phyloP scores from a whole-genome alignment of 2,797 vertebrate species.

The Premnoplex brunnescens region DNA sequence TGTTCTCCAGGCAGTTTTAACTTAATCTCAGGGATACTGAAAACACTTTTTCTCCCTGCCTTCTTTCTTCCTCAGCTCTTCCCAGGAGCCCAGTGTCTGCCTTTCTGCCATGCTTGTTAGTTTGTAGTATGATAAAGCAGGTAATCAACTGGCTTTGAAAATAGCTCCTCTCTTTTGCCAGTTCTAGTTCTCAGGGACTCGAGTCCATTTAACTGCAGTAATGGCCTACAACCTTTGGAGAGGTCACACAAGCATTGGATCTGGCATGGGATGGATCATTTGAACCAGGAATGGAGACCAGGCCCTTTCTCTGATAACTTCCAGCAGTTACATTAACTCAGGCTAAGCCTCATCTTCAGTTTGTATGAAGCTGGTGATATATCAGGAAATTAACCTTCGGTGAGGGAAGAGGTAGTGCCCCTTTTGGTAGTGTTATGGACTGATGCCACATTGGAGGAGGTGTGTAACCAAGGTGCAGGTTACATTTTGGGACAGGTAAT shows the following conservation, averaged over 20 bases:
- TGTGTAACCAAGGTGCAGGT: neutral
- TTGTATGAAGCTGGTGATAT: accelerated
- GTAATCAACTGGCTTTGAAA: neutral
- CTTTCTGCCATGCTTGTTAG: neutral
- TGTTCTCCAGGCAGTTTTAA: neutral
- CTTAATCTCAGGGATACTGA: neutral
- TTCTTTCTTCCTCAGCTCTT: neutral
- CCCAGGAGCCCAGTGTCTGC: neutral
- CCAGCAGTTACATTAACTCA: neutral
- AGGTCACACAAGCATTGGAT: neutral
- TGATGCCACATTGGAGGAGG: neutral
- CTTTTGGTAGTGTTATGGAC: neutral
- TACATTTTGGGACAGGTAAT: neutral
- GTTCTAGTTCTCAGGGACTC: neutral
- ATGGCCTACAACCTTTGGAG: neutral
- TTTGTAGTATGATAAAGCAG: neutral
- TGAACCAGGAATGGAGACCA: neutral
- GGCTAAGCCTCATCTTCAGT: neutral
- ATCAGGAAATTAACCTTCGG: neutral
- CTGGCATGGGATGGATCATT: neutral
- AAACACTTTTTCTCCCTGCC: neutral
- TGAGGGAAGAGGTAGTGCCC: neutral
- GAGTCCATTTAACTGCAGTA: neutral
- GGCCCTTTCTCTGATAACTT: neutral
- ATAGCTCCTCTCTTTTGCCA: neutral